phyloP scores from a whole-genome alignment of 2,797 vertebrate species.

The Bovichtus diacanthus region DNA sequence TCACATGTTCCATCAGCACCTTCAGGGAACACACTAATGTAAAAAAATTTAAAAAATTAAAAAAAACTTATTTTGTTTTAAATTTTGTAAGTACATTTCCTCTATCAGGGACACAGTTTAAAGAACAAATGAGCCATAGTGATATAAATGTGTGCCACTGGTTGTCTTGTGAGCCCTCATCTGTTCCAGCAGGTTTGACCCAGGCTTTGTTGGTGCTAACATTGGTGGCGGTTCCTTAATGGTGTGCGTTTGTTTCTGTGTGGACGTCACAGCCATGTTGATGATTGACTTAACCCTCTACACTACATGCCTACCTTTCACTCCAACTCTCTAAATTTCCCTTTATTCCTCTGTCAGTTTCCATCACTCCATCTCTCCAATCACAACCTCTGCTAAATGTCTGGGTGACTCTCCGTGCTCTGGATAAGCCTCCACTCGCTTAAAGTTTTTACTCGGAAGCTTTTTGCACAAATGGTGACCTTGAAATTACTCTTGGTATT shows the following conservation, averaged over 20 bases:
- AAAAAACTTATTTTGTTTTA: background rate
- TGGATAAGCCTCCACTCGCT: constrained; percentile 58
- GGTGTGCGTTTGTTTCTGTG: constrained; percentile 46
- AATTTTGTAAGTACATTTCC: background rate
- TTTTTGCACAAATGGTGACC: constrained; percentile 9
- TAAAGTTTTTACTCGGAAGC: constrained; percentile 8
- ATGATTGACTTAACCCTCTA: constrained; percentile 62
- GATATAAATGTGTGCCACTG: background rate
- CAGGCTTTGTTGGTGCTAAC: constrained; percentile 58
- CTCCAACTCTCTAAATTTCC: constrained; percentile 27
- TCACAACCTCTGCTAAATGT: constrained; percentile 46
- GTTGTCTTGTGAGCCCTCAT: background rate
- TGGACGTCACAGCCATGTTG: constrained; percentile 36
- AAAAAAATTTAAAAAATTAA: no score
- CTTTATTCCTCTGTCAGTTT: constrained; percentile 17
- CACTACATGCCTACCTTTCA: constrained; percentile 17
- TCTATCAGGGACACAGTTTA: background rate
- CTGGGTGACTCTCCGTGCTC: constrained; percentile 42
- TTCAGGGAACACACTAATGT: constrained; percentile 7
- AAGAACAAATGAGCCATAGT: background rate
- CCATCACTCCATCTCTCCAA: constrained; percentile 46
- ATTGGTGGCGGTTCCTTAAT: constrained; percentile 62
- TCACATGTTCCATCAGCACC: background rate
- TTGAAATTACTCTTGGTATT: constrained; percentile 32
- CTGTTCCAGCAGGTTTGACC: constrained; percentile 18